phyloP scores from a whole-genome alignment of 2,888 invertebrate genomes.

The Endotricha flammealis region DNA sequence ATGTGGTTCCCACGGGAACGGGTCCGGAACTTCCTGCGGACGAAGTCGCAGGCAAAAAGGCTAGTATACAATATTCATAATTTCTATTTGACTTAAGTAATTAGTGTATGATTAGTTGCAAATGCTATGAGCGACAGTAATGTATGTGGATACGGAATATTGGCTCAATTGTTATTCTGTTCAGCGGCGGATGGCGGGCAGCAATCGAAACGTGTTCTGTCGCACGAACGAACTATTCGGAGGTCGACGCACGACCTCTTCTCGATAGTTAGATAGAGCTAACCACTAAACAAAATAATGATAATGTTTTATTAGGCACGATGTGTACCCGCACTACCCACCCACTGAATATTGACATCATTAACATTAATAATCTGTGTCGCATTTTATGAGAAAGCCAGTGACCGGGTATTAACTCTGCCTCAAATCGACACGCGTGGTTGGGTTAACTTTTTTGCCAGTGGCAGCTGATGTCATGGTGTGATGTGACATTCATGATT shows the following conservation, averaged over 20 bases:
- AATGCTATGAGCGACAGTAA: conserved; percentile 23
- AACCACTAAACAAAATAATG: conserved; percentile 22
- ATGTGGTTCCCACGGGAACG: too few species aligned
- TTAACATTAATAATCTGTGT: conserved; percentile 1
- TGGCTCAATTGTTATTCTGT: conserved; percentile 50
- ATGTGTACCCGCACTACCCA: too few species aligned
- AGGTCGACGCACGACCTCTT: conserved; percentile 45
- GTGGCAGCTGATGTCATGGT: background rate
- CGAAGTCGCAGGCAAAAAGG: too few species aligned
- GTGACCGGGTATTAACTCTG: too few species aligned
- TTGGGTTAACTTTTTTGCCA: background rate
- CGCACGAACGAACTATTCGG: conserved; percentile 40
- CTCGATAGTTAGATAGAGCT: conserved; percentile 28
- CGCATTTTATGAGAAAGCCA: conserved; percentile 1
- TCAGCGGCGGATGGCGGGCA: conserved; percentile 36
- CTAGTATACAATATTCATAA: conserved; percentile 11
- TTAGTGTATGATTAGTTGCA: conserved; percentile 32
- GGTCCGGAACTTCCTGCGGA: too few species aligned
- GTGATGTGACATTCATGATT: background rate
- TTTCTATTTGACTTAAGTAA: conserved; percentile 6
- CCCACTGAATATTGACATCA: conserved; percentile 4
- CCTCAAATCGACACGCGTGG: background rate
- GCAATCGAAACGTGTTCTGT: conserved; percentile 32
- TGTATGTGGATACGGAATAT: conserved; percentile 30
- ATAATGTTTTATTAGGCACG: conserved; percentile 5